These are phyloP conservation scores for Drosophila lowei DNA, from an alignment of 1,140 invertebrate genomes.

Conservation along the genomic window DNA sequence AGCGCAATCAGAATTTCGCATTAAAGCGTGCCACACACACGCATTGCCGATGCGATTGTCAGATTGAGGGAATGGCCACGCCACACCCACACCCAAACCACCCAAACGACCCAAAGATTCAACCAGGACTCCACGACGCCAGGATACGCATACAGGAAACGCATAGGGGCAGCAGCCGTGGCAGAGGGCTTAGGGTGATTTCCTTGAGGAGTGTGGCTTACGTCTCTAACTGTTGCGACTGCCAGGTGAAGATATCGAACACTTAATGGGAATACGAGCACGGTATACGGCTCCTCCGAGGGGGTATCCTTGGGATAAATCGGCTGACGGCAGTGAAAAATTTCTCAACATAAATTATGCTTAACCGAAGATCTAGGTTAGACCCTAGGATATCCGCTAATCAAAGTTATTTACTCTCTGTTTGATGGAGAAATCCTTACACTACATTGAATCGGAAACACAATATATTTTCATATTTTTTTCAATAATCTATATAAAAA, in stretches of 20 bases:
- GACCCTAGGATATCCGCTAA: no score
- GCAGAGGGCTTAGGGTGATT: constrained; percentile 17
- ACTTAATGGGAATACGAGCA: background rate
- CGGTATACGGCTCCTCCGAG: background rate
- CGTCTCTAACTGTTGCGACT: background rate
- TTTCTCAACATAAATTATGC: no score
- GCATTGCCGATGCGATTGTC: constrained; percentile 65
- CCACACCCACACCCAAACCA: background rate
- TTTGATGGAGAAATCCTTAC: no score
- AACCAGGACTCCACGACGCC: no score
- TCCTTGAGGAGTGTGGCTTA: constrained; percentile 12
- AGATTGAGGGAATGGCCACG: constrained; percentile 36
- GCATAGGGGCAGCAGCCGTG: constrained; percentile 14
- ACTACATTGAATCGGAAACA: background rate
- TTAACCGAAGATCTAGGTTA: no score
- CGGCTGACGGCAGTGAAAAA: no score
- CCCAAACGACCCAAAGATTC: no score
- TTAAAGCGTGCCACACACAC: constrained; percentile 65
- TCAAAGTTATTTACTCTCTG: no score
- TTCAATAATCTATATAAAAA: no score
- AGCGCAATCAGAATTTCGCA: constrained; percentile 78
- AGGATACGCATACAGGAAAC: constrained; percentile 41
- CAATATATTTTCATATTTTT: no score
- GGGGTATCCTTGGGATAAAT: background rate
- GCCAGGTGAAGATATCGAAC: constrained; percentile 7